Base-by-base conservation (phyloP, 1,140 invertebrate species). In the Hycleus cichorii region DNA sequence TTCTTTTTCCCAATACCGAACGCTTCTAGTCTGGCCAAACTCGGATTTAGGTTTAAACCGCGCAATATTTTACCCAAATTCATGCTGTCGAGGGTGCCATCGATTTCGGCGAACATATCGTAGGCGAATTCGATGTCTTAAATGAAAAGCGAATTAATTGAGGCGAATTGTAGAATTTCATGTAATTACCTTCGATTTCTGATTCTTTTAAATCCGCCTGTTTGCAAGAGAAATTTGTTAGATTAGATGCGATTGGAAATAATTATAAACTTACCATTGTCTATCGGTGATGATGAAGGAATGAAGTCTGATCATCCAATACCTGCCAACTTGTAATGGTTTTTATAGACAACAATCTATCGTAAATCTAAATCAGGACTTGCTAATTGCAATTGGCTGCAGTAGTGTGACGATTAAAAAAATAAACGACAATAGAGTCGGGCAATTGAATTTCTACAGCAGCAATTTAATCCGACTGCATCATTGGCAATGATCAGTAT, bases 131-230 rank as follows among this genome's bases (percentile, higher is more conserved):
- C 64, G 10, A 60, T 54, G 43, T 58, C 69, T 72, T 55, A 42
- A 57, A 47, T 44, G 39, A 38, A 11, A 57, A 54, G 40, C 47
- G 51, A 52, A 57, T 10, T 39, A 3, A 18, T 48, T 18, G 18
- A 18, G 18, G 18, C 1, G 18, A 26, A 11, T 39, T 25, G 12
- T 46, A 47, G n/a, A 58, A 6, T 39, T 42, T 51, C 46, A 27
- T 54, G 2, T 18, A 65, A 67, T 67, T 65, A 72, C 70, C 59
- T 56, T 72, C 70, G 27, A 72, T 48, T 62, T 72, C 70, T 4
- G 40, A 45, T n/a, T 59, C 61, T 63, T 66, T 70, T 39, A 72
- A 49, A 18, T 72, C 69, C 8, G 62, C 48, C 69, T 69, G 18
- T 32, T 25, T 50, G 26, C 6, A 44, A 38, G 18, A 18, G 2